phyloP scores from a whole-genome alignment of 1,140 invertebrate genomes.

The Magallana gigas region DNA sequence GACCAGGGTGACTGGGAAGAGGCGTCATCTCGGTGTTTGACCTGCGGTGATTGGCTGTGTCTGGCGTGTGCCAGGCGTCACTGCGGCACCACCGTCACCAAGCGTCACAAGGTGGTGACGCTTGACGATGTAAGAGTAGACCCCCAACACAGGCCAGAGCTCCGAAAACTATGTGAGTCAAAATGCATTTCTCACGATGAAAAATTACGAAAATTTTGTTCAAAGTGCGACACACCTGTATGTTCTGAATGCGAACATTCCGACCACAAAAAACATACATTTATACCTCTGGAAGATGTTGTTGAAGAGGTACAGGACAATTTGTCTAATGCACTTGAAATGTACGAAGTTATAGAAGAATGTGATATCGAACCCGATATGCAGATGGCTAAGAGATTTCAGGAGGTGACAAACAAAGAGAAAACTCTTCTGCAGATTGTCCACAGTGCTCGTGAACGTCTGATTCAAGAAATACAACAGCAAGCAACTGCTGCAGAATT shows the following conservation, averaged over 20 bases:
- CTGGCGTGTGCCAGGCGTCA: neutral
- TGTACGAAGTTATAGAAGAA: neutral
- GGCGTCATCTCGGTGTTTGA: neutral
- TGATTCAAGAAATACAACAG: slow-evolving; percentile 2
- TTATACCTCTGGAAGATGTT: neutral
- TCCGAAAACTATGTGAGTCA: neutral
- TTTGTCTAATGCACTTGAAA: neutral
- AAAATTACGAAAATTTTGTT: neutral
- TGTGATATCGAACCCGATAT: neutral
- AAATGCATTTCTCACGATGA: neutral
- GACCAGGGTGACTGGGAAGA: neutral
- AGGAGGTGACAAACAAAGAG: slow-evolving; percentile 2
- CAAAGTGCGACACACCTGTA: neutral
- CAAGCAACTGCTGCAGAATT: neutral
- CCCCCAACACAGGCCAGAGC: neutral
- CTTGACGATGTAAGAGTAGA: neutral
- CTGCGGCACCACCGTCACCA: neutral
- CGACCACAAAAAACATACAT: neutral
- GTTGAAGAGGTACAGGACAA: neutral
- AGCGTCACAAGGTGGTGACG: neutral
- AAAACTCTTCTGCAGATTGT: neutral
- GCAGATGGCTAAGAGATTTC: neutral
- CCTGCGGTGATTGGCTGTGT: slow-evolving; percentile 19
- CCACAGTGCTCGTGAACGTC: neutral
- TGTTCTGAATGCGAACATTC: neutral